These are phyloP conservation scores for Eufriesea mexicana DNA, from an alignment of 1,140 invertebrate species.

Conservation along the genomic window DNA sequence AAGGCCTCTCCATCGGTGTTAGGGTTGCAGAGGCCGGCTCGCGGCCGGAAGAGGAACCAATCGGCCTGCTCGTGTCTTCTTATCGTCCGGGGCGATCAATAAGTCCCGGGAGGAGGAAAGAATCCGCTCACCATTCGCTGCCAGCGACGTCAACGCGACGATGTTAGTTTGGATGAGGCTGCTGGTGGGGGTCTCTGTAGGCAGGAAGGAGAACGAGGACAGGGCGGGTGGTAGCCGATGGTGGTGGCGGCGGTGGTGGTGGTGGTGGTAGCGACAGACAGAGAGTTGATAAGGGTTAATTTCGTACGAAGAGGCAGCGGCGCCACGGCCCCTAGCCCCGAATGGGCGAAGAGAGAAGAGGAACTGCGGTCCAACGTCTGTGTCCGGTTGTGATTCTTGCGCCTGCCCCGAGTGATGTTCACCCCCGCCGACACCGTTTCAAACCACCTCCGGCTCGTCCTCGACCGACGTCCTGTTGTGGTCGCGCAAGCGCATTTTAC, in stretches of 20 bases:
- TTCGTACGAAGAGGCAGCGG: constrained; percentile 74
- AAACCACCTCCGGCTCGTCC: constrained; percentile 47
- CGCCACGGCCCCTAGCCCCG: not conserved
- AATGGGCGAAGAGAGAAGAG: constrained; percentile 50
- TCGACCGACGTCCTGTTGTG: constrained; percentile 38
- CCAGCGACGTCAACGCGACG: constrained; percentile 61
- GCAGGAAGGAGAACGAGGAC: constrained; percentile 42
- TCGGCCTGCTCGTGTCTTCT: constrained; percentile 80
- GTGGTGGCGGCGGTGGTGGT: constrained; percentile 1
- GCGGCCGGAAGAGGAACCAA: constrained; percentile 71
- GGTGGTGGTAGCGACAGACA: constrained; percentile 60
- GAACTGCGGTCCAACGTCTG: constrained; percentile 70
- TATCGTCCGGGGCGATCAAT: constrained; percentile 80
- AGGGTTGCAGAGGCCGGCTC: constrained; percentile 5
- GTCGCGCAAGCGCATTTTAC: constrained; percentile 66
- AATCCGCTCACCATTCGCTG: constrained; percentile 78
- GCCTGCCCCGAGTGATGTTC: constrained; percentile 70
- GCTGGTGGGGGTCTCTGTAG: constrained; percentile 24
- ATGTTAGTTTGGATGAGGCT: constrained; percentile 53
- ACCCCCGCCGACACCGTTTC: constrained; percentile 49
- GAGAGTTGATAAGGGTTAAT: constrained; percentile 83
- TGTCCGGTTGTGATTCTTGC: constrained; percentile 79
- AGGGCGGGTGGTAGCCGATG: not conserved
- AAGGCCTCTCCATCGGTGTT: not conserved
- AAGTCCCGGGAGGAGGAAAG: constrained; percentile 81